Evolutionary conservation across 2,888 invertebrate genomes (phyloP).

Genomic region (Drosophila cognata): DNA sequence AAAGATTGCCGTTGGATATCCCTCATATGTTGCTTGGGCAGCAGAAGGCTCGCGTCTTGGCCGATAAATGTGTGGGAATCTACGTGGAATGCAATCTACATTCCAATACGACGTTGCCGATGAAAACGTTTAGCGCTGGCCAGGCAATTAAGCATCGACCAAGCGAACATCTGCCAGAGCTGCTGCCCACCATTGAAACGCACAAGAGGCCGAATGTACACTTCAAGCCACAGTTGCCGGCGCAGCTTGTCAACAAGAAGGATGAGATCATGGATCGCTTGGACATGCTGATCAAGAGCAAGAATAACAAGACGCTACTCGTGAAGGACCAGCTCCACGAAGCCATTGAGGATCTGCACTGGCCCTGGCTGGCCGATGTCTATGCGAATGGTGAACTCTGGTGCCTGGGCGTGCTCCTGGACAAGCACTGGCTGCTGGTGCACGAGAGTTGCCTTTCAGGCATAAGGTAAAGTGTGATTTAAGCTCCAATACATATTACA

Average conservation of each 20-base stretch:
- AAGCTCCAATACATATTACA: neutral
- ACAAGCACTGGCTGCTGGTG: slow-evolving; percentile 88
- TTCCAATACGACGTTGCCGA: slow-evolving; percentile 71
- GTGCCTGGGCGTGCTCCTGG: slow-evolving; percentile 90
- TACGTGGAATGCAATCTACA: slow-evolving; percentile 82
- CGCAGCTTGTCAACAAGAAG: slow-evolving; percentile 65
- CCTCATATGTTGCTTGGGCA: slow-evolving; percentile 27
- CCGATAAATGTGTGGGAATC: slow-evolving; percentile 75
- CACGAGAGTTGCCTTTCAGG: slow-evolving; percentile 86
- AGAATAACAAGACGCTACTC: slow-evolving; percentile 77
- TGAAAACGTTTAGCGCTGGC: slow-evolving; percentile 80
- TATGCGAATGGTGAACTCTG: slow-evolving; percentile 89
- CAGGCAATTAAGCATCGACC: slow-evolving; percentile 41
- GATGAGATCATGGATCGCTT: slow-evolving; percentile 77
- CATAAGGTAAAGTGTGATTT: slow-evolving; percentile 62
- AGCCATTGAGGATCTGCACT: slow-evolving; percentile 83
- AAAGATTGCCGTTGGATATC: slow-evolving; percentile 9
- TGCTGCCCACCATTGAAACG: slow-evolving; percentile 68
- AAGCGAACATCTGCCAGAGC: slow-evolving; percentile 33
- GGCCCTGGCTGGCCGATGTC: slow-evolving; percentile 92
- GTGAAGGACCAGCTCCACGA: slow-evolving; percentile 80
- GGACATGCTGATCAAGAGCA: slow-evolving; percentile 72
- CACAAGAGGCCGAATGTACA: slow-evolving; percentile 74
- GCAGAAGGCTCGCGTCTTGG: slow-evolving; percentile 56
- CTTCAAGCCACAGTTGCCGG: slow-evolving; percentile 66